These are phyloP conservation scores for Pachycephala philippinensis DNA, from an alignment of 2,113 vertebrate genomes.

Conservation along the genomic window DNA sequence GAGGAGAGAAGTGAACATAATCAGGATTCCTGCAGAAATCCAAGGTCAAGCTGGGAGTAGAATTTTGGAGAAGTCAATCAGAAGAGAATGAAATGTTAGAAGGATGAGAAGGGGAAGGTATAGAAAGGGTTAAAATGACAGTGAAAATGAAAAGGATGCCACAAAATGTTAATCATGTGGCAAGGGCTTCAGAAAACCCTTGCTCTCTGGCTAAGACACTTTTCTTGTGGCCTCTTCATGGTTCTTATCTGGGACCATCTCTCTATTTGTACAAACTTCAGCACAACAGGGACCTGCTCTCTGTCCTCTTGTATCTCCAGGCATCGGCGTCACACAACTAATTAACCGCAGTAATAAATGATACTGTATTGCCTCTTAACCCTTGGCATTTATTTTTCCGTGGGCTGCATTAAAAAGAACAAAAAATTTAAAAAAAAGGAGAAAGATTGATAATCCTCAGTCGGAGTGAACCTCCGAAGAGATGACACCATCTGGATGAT, in stretches of 20 bases:
- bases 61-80: not conserved
- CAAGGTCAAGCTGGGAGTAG: conserved; percentile 1
- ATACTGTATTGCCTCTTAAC: not conserved
- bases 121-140: not conserved
- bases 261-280: not conserved
- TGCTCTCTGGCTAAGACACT: not conserved
- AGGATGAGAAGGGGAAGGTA: not conserved
- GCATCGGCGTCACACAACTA: not conserved
- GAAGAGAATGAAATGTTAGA: not conserved
- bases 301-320: not conserved
- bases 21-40: not conserved
- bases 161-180: not conserved
- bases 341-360: conserved; percentile 45
- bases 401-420: conserved; percentile 2
- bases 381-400: conserved; percentile 29
- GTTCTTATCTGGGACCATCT: not conserved
- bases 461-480: conserved; percentile 19
- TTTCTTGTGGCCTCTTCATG: not conserved
- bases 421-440: not conserved
- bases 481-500: conserved; percentile 65
- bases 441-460: conserved; percentile 43
- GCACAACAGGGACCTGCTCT: not conserved
- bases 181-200: not conserved
- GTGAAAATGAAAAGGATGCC: not conserved
- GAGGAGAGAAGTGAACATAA: not conserved